phyloP scores from a whole-genome alignment of 2,888 invertebrate genomes.

The Sesia bembeciformis region DNA sequence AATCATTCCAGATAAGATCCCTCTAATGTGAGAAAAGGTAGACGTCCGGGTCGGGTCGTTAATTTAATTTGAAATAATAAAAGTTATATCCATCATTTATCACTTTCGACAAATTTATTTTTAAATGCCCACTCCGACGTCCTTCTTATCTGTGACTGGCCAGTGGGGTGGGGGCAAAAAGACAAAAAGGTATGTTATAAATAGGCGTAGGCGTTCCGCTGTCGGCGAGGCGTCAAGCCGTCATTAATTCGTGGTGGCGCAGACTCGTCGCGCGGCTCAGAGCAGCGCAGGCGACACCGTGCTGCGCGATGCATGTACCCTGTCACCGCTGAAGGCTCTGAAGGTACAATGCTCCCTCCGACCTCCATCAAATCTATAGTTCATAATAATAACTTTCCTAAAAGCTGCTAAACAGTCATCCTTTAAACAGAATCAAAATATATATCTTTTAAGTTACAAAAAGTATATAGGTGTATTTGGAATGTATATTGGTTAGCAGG shows the following conservation, averaged over 20 bases:
- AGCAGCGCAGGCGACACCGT: too few relatives aligned
- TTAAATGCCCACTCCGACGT: slow-evolving; percentile 66
- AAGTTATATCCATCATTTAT: slow-evolving; percentile 72
- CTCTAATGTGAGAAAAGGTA: slow-evolving; percentile 73
- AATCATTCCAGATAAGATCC: slow-evolving; percentile 72
- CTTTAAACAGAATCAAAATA: too few relatives aligned
- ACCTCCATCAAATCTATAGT: too few relatives aligned
- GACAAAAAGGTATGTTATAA: slow-evolving; percentile 41
- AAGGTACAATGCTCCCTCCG: too few relatives aligned
- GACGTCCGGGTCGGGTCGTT: slow-evolving; percentile 63
- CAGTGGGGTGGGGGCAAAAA: slow-evolving; percentile 33
- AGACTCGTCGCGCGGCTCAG: too few relatives aligned
- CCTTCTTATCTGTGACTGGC: slow-evolving; percentile 58
- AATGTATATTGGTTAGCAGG: slow-evolving; percentile 57
- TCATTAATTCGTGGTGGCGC: slow-evolving; percentile 24
- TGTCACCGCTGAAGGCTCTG: too few relatives aligned
- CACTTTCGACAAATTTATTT: slow-evolving; percentile 74
- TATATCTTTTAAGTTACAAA: too few relatives aligned
- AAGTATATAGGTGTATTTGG: background rate
- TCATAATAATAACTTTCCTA: too few relatives aligned
- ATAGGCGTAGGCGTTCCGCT: slow-evolving; percentile 54
- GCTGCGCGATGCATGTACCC: too few relatives aligned
- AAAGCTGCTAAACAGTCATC: too few relatives aligned
- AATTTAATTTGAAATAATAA: slow-evolving; percentile 74
- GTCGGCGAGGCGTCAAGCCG: slow-evolving; percentile 44